A percentile compares a stretch with the other conserved stretches of the same genome.
These are phyloP conservation scores for Delphinapterus leucas DNA, from an alignment of 2,113 vertebrate species.

Conservation along the genomic window DNA sequence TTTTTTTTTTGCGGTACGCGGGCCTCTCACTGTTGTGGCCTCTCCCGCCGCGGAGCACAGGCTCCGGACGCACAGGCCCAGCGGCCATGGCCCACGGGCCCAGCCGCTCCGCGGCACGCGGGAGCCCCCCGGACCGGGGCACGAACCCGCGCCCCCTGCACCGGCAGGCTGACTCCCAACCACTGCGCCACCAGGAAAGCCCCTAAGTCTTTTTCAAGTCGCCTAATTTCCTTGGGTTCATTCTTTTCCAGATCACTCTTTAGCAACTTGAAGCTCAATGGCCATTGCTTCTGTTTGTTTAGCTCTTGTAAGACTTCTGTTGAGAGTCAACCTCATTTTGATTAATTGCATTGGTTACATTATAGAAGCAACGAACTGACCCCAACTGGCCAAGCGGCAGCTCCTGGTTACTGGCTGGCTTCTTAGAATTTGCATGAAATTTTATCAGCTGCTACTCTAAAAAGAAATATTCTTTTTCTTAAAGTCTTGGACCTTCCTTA, in stretches of 20 bases:
- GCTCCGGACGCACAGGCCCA: too few relatives aligned
- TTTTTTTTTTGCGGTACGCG: too few relatives aligned
- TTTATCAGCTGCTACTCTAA: neutral
- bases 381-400: neutral
- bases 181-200: too few relatives aligned
- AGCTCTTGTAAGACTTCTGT: neutral
- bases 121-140: too few relatives aligned
- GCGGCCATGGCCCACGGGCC: too few relatives aligned
- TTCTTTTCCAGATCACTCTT: neutral
- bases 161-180: too few relatives aligned
- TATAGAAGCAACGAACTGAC: neutral
- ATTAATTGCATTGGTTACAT: neutral
- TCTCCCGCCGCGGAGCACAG: too few relatives aligned
- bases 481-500: neutral
- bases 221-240: neutral
- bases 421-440: neutral
- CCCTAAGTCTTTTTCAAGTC: neutral
- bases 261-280: neutral
- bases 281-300: neutral
- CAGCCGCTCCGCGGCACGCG: too few relatives aligned
- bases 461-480: neutral
- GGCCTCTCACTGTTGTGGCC: too few relatives aligned
- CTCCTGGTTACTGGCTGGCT: neutral
- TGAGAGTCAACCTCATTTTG: neutral
- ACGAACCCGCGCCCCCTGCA: too few relatives aligned